Evolutionary conservation across 1,140 invertebrate genomes (phyloP).

Genomic region (Apocrypta bakeri): DNA sequence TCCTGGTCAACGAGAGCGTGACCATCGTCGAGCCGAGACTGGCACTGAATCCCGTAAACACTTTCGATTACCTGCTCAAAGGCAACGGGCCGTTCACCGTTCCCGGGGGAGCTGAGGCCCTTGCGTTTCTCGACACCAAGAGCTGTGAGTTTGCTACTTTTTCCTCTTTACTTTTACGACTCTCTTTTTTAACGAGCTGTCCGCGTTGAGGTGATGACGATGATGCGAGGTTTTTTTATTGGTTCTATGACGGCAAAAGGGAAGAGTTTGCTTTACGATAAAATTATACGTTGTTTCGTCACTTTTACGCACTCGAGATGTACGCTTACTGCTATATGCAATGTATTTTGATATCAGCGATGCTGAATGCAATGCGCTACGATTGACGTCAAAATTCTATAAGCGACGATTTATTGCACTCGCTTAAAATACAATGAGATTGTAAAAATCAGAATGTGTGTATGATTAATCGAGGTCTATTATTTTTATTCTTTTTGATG

Average conservation of each 20-base stretch:
- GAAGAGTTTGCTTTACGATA: no score
- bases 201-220: no score
- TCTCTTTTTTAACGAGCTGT: no score
- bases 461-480: not conserved
- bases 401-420: not conserved
- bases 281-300: no score
- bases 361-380: not conserved
- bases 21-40: slow-evolving; percentile 75
- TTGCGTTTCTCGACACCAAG: slow-evolving; percentile 80
- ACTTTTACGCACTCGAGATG: no score
- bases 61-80: slow-evolving; percentile 76
- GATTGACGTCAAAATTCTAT: not conserved
- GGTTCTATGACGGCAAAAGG: no score
- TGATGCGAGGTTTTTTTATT: no score
- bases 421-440: not conserved
- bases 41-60: slow-evolving; percentile 73
- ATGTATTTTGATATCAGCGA: not conserved
- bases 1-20: slow-evolving; percentile 79
- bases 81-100: slow-evolving; percentile 81
- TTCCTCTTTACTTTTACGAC: no score
- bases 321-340: no score
- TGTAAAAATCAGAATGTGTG: not conserved
- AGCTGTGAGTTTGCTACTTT: slow-evolving; percentile 44
- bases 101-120: slow-evolving; percentile 82
- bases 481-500: no score